phyloP scores from a whole-genome alignment of 2,888 invertebrate species.

The Phyllotreta cruciferae region DNA sequence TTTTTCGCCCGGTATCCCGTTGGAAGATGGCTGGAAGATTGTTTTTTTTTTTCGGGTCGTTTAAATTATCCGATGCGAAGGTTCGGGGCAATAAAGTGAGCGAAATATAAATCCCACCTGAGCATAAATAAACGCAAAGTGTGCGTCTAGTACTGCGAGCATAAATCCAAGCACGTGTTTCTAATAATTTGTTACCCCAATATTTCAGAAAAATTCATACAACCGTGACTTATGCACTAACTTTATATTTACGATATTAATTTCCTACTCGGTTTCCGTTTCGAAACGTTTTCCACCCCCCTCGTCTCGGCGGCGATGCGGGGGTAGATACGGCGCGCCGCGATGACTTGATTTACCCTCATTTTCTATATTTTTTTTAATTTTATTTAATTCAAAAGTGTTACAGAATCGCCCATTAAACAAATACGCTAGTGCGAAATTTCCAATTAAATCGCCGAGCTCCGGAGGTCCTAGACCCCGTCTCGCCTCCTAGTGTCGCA shows the following conservation, averaged over 20 bases:
- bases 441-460: slow-evolving; percentile 29
- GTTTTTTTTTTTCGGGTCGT: too few species aligned
- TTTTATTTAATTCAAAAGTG: neutral
- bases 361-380: neutral
- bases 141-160: slow-evolving; percentile 43
- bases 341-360: slow-evolving; percentile 21
- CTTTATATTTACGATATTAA: slow-evolving; percentile 62
- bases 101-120: slow-evolving; percentile 49
- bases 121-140: slow-evolving; percentile 59
- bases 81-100: slow-evolving; percentile 31
- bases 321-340: slow-evolving; percentile 1
- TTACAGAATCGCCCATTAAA: slow-evolving; percentile 1
- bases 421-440: slow-evolving; percentile 24
- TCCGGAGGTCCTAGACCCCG: slow-evolving; percentile 16
- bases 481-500: slow-evolving; percentile 10
- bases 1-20: slow-evolving; percentile 1
- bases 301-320: slow-evolving; percentile 30
- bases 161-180: slow-evolving; percentile 59
- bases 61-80: slow-evolving; percentile 18
- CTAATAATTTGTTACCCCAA: slow-evolving; percentile 59
- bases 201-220: slow-evolving; percentile 60
- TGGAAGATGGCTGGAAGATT: too few species aligned
- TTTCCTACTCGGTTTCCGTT: slow-evolving; percentile 56
- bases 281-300: slow-evolving; percentile 26
- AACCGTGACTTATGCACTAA: slow-evolving; percentile 59